Conservation (phyloP, 2,888 invertebrate species). For the Thumatha senex region DNA sequence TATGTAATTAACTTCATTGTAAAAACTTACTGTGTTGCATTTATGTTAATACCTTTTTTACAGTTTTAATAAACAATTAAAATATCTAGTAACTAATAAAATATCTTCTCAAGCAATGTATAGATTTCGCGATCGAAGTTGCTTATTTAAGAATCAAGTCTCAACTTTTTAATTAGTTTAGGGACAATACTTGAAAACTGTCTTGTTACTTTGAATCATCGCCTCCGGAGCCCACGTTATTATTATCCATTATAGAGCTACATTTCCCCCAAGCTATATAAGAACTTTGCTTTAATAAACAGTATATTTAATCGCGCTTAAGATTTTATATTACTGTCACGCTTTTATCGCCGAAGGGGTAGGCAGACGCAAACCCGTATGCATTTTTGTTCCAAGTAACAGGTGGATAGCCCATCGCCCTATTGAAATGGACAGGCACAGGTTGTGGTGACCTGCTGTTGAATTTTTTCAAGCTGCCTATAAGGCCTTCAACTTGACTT, state of each 20-base stretch:
- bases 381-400: too few species aligned
- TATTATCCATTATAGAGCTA: constrained; percentile 22
- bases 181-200: constrained; percentile 66
- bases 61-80: not conserved
- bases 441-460: too few species aligned
- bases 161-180: constrained; percentile 77
- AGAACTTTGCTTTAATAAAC: constrained; percentile 2
- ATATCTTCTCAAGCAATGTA: constrained; percentile 26
- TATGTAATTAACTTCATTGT: too few species aligned
- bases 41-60: not conserved
- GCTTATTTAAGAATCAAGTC: constrained; percentile 54
- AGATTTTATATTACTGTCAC: too few species aligned
- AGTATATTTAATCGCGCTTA: not conserved
- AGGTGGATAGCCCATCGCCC: too few species aligned
- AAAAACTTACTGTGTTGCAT: too few species aligned
- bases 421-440: too few species aligned
- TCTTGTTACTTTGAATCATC: constrained; percentile 58
- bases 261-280: constrained; percentile 6
- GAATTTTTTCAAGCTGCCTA: too few species aligned
- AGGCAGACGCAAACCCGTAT: too few species aligned
- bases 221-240: constrained; percentile 31
- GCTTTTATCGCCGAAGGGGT: too few species aligned
- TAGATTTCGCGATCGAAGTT: constrained; percentile 44
- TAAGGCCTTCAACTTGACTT: too few species aligned
- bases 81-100: not conserved